A percentile compares a stretch with the other conserved stretches of the same genome.
These are phyloP conservation scores for Salvelinus alpinus DNA, from an alignment of 2,113 vertebrate genomes.

Conservation along the genomic window DNA sequence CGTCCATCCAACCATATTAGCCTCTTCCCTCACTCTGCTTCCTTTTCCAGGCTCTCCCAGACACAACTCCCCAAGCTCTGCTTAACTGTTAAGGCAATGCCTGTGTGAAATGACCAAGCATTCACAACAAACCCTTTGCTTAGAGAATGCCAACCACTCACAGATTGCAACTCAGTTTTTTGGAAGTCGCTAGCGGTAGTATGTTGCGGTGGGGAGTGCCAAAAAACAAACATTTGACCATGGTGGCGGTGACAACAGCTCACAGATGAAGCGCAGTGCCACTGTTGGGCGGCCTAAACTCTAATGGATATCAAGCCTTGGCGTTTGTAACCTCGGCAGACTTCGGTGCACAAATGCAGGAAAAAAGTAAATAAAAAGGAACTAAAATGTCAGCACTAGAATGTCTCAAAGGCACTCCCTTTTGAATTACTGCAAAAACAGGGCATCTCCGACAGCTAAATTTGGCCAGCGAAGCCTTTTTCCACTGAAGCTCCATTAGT, in stretches of 20 bases:
- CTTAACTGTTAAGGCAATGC: slow-evolving; percentile 17
- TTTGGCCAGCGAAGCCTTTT: slow-evolving; percentile 48
- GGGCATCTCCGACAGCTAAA: slow-evolving; percentile 53
- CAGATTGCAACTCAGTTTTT: slow-evolving; percentile 35
- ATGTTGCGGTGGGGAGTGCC: slow-evolving; percentile 25
- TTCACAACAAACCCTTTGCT: slow-evolving; percentile 11
- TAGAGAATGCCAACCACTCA: slow-evolving; percentile 16
- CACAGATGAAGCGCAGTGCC: slow-evolving; percentile 13
- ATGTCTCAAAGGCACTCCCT: slow-evolving; percentile 66
- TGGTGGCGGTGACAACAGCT: slow-evolving; percentile 30
- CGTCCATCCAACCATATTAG: too few relatives aligned
- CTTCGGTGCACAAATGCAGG: slow-evolving; percentile 31
- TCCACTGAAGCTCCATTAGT: slow-evolving; percentile 62
- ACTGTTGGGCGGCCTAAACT: slow-evolving; percentile 21
- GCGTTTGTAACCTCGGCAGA: slow-evolving; percentile 43
- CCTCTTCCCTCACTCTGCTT: background rate
- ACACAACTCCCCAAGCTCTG: background rate
- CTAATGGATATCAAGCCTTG: slow-evolving; percentile 48
- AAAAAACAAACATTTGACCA: slow-evolving; percentile 52
- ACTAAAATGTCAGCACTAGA: slow-evolving; percentile 70
- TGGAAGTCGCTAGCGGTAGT: slow-evolving; percentile 32
- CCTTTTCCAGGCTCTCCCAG: background rate
- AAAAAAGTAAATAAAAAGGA: slow-evolving; percentile 65
- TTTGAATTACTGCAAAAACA: slow-evolving; percentile 60
- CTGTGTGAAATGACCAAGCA: slow-evolving; percentile 32